phyloP scores from a whole-genome alignment of 30 jellyfish, hydroid and myxozoan species.

The Calvadosia cruxmelitensis region DNA sequence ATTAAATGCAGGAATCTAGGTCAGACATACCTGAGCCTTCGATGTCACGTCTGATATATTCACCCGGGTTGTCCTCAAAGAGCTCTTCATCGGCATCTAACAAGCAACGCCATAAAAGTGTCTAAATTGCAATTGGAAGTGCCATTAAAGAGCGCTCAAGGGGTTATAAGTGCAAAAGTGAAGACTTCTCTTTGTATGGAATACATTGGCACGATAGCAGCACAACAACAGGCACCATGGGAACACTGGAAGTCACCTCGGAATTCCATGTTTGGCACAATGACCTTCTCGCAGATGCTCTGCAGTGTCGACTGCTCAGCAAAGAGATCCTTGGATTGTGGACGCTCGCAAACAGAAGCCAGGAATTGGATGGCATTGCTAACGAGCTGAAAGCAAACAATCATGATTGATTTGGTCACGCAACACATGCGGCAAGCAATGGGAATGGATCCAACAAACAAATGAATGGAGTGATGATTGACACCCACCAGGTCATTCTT shows the following conservation, averaged over 20 bases:
- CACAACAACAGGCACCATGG: too few relatives aligned
- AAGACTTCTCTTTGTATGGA: too few relatives aligned
- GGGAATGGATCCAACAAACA: too few relatives aligned
- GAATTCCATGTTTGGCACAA: conserved; percentile 92
- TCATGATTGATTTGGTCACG: neutral
- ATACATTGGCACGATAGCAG: too few relatives aligned
- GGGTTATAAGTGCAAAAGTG: too few relatives aligned
- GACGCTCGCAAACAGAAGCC: conserved; percentile 93
- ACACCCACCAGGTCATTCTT: conserved; percentile 83
- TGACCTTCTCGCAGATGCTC: conserved; percentile 84
- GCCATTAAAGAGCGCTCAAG: too few relatives aligned
- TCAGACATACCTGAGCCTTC: conserved; percentile 97
- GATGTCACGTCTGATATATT: conserved; percentile 77
- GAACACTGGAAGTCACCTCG: too few relatives aligned
- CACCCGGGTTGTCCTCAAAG: conserved; percentile 96
- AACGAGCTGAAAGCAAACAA: conserved; percentile 39
- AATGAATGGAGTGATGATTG: too few relatives aligned
- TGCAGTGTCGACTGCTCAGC: conserved; percentile 62
- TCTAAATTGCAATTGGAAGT: neutral
- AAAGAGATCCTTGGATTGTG: conserved; percentile 82
- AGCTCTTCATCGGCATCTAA: conserved; percentile 92
- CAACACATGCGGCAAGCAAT: too few relatives aligned
- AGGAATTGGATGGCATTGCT: conserved; percentile 92
- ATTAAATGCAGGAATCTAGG: too few relatives aligned
- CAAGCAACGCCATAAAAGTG: neutral